Conservation (phyloP, 2,113 vertebrate genomes). For the Regulus satrapa region DNA sequence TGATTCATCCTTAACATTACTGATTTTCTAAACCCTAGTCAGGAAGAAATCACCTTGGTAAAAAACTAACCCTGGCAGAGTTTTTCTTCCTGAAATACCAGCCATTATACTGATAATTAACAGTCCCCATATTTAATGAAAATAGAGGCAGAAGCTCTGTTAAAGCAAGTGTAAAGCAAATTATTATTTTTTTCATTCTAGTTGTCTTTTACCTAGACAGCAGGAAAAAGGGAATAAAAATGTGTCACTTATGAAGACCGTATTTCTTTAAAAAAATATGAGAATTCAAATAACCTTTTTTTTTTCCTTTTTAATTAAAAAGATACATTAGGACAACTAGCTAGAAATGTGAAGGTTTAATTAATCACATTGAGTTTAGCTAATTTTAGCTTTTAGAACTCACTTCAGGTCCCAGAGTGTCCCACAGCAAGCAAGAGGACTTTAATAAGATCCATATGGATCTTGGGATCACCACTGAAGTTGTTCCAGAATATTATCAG, state of each 20-base stretch:
- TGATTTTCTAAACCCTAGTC: not conserved
- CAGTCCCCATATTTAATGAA: not conserved
- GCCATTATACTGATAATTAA: not conserved
- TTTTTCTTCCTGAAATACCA: not conserved
- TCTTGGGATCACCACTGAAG: not conserved
- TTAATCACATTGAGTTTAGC: not conserved
- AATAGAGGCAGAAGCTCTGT: not conserved
- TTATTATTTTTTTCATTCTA: too few species aligned
- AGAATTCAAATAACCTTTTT: not conserved
- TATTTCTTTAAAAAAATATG: not conserved
- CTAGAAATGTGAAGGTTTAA: conserved; percentile 18
- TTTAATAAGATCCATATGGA: conserved; percentile 5
- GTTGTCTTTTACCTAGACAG: not conserved
- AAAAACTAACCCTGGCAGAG: not conserved
- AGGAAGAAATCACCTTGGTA: not conserved
- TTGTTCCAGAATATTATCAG: not conserved
- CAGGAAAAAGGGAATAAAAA: not conserved
- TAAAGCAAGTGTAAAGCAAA: not conserved
- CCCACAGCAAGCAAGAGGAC: not conserved
- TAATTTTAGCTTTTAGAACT: not conserved
- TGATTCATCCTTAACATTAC: not conserved
- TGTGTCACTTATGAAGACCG: not conserved
- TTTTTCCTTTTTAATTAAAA: not conserved
- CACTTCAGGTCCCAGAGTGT: not conserved
- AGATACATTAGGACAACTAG: not conserved